These are phyloP conservation scores for Eremophila alpestris DNA, from an alignment of 2,797 vertebrate genomes.

Conservation along the genomic window DNA sequence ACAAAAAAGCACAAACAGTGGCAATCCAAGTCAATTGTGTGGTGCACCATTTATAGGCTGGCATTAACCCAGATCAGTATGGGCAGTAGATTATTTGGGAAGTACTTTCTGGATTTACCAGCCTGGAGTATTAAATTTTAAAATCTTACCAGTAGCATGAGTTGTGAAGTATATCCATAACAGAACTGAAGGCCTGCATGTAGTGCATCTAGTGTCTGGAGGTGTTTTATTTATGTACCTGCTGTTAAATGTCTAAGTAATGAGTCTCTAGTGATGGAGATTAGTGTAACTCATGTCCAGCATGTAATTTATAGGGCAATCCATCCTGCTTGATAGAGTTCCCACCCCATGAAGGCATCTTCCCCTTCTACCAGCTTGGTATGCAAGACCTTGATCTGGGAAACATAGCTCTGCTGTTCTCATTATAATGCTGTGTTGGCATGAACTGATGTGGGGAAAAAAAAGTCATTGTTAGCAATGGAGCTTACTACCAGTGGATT, in stretches of 20 bases:
- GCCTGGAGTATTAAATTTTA: slow-evolving; percentile 61
- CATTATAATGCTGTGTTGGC: not conserved
- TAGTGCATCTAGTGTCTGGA: not conserved
- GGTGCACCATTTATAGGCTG: slow-evolving; percentile 21
- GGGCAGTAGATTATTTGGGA: slow-evolving; percentile 67
- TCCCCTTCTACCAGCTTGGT: not conserved
- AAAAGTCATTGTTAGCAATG: not conserved
- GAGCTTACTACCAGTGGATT: not conserved
- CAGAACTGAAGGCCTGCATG: not conserved
- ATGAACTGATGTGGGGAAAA: not conserved
- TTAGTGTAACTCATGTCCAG: slow-evolving; percentile 10
- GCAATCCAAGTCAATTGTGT: slow-evolving; percentile 6
- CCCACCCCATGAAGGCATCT: not conserved
- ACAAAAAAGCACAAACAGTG: not conserved
- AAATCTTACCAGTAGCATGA: slow-evolving; percentile 47
- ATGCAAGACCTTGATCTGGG: not conserved
- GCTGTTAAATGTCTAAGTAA: slow-evolving; percentile 36
- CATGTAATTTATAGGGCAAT: not conserved
- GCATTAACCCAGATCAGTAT: slow-evolving; percentile 64
- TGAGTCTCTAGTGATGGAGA: not conserved
- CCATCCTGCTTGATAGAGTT: not conserved
- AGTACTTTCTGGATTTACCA: slow-evolving; percentile 45
- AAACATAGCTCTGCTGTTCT: not conserved
- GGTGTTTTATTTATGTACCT: slow-evolving; percentile 57
- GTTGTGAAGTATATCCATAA: slow-evolving; percentile 1